Conservation (phyloP, 2,888 invertebrate genomes). For the Brachypalpus laphriformis region DNA sequence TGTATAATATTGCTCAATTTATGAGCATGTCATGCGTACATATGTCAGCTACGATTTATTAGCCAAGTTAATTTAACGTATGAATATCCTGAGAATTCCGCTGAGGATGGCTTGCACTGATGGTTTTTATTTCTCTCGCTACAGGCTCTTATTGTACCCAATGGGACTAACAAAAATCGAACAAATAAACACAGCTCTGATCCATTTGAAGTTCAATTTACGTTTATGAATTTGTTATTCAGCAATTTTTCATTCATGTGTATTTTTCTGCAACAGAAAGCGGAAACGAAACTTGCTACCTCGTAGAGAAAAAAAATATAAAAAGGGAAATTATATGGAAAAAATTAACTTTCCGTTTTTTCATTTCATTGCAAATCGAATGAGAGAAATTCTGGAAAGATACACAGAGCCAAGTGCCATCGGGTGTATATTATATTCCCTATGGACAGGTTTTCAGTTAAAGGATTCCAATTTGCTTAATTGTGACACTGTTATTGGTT, state of each 20-base stretch:
- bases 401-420: neutral
- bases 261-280: neutral
- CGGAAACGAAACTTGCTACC: neutral
- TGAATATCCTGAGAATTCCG: neutral
- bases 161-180: no score
- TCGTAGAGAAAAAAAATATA: neutral
- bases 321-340: neutral
- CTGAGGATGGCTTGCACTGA: neutral
- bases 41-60: neutral
- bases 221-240: slow-evolving; percentile 13
- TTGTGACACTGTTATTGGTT: slow-evolving; percentile 18
- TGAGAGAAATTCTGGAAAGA: neutral
- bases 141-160: neutral
- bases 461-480: slow-evolving; percentile 48
- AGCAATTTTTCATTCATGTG: neutral
- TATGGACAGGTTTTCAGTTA: no score
- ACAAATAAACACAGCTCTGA: no score
- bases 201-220: neutral
- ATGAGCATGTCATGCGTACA: neutral
- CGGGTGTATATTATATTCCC: no score
- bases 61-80: neutral
- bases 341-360: neutral
- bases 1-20: neutral
- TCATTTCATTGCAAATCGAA: neutral
- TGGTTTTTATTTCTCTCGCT: neutral